A percentile compares a stretch with the other conserved stretches of the same genome.
These are phyloP conservation scores for Germaria angustata DNA, from an alignment of 2,888 invertebrate species.

Conservation along the genomic window DNA sequence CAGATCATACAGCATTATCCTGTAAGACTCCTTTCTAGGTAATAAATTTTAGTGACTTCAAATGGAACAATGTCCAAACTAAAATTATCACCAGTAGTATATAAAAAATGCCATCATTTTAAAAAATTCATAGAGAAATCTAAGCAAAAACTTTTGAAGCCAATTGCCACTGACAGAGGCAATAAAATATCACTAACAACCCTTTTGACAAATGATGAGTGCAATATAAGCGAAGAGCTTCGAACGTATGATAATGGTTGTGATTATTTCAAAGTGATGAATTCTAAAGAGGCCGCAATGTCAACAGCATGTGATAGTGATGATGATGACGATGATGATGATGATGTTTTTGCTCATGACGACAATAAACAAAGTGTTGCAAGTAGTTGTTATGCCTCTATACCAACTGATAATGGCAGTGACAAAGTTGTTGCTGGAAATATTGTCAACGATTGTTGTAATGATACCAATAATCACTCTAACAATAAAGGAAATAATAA, in stretches of 20 bases:
- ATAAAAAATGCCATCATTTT: conserved; percentile 18
- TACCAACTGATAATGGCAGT: conserved; percentile 70
- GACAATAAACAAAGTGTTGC: conserved; percentile 68
- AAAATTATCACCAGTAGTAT: conserved; percentile 14
- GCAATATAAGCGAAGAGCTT: conserved; percentile 24
- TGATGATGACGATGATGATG: conserved; percentile 29
- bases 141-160: conserved; percentile 29
- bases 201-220: conserved; percentile 60
- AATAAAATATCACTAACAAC: conserved; percentile 51
- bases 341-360: conserved; percentile 70
- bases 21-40: neutral
- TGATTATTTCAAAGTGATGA: conserved; percentile 68
- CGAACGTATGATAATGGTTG: conserved; percentile 62
- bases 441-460: conserved; percentile 63
- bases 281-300: conserved; percentile 59
- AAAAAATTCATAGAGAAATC: conserved; percentile 34
- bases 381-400: conserved; percentile 65
- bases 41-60: neutral
- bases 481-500: conserved; percentile 63
- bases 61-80: conserved; percentile 24
- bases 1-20: neutral
- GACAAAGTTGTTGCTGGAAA: conserved; percentile 71
- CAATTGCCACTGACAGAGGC: conserved; percentile 22
- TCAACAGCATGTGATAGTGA: conserved; percentile 66
- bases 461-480: conserved; percentile 67